phyloP scores from a whole-genome alignment of 2,113 vertebrate species.

The Probosciger aterrimus region DNA sequence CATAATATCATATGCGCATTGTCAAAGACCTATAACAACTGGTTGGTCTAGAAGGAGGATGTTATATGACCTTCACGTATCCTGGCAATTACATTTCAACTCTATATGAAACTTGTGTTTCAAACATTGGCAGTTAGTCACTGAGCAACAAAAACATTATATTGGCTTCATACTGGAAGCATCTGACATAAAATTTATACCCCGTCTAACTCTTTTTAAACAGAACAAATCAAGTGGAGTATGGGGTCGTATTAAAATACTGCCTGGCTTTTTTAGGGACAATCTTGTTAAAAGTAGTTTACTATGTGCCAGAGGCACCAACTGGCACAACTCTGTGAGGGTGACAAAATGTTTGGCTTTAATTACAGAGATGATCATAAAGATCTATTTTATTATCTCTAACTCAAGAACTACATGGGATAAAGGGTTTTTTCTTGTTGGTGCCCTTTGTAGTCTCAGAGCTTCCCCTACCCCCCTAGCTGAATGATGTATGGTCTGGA shows the following conservation, averaged over 20 bases:
- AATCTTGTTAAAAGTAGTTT: not conserved
- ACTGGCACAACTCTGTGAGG: not conserved
- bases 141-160: not conserved
- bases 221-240: not conserved
- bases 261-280: not conserved
- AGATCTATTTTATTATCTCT: not conserved
- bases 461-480: not conserved
- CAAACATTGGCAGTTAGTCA: not conserved
- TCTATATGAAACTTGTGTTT: not conserved
- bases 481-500: not conserved
- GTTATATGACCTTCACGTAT: not conserved
- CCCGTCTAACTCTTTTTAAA: not conserved
- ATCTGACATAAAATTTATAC: not conserved
- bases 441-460: not conserved
- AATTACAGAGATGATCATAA: slow-evolving; percentile 15
- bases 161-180: not conserved
- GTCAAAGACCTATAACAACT: not conserved
- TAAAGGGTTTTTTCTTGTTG: not conserved
- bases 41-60: not conserved
- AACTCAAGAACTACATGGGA: not conserved
- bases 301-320: not conserved
- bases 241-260: not conserved
- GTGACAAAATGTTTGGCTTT: not conserved
- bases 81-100: not conserved
- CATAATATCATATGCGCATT: not conserved